These are phyloP conservation scores for Nemotelus pantherinus DNA, from an alignment of 2,888 invertebrate genomes.

Conservation along the genomic window DNA sequence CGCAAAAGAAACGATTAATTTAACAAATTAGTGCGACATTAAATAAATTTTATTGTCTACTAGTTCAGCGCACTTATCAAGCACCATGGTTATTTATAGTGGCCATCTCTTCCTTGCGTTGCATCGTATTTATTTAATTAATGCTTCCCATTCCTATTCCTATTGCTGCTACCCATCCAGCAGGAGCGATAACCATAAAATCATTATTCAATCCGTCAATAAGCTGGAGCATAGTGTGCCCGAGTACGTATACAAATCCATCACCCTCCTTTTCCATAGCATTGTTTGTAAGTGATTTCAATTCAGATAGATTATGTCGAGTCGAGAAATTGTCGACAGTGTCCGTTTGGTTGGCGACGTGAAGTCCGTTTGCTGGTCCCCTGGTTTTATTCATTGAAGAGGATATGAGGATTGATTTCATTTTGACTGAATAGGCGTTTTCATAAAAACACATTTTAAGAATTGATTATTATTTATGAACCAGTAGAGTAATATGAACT, in stretches of 20 bases:
- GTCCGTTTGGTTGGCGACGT: slow-evolving; percentile 20
- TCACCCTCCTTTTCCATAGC: not conserved
- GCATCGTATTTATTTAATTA: no score
- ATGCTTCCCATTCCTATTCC: no score
- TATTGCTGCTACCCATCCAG: not conserved
- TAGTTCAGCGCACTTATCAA: no score
- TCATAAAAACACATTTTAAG: no score
- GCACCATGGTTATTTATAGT: no score
- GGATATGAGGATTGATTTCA: slow-evolving; percentile 5
- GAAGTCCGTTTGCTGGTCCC: not conserved
- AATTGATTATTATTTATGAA: no score
- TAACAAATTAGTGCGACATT: no score
- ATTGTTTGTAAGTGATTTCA: not conserved
- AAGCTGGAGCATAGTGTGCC: slow-evolving; percentile 2
- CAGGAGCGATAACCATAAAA: not conserved
- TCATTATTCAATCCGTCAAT: slow-evolving; percentile 1
- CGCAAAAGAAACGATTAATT: no score
- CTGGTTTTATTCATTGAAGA: not conserved
- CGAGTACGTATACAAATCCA: not conserved
- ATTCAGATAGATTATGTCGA: slow-evolving; percentile 1
- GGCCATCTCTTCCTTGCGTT: no score
- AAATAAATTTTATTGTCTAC: no score
- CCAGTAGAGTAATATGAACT: no score
- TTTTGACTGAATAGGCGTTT: not conserved
- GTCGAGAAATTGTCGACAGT: slow-evolving; percentile 12